phyloP scores from a whole-genome alignment of 2,113 vertebrate species.

The Mungos mungo region DNA sequence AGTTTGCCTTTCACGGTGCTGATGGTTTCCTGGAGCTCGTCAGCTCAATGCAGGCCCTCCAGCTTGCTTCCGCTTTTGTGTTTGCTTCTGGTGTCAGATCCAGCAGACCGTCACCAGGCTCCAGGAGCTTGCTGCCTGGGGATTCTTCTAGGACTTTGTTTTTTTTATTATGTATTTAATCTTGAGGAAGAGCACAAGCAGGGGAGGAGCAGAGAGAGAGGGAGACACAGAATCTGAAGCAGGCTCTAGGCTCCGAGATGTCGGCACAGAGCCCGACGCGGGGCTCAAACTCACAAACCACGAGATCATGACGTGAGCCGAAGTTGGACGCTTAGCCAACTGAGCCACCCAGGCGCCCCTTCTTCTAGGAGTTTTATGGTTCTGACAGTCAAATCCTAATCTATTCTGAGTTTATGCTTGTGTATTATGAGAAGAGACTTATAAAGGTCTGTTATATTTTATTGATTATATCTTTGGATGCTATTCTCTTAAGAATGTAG shows the following conservation, averaged over 20 bases:
- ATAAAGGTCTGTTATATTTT: background rate
- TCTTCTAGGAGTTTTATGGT: background rate
- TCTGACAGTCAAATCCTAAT: background rate
- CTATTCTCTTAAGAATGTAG: background rate
- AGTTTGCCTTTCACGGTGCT: background rate
- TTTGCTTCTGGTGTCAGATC: background rate
- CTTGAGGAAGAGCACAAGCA: too few species aligned
- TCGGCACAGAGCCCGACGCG: too few species aligned
- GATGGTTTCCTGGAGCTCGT: background rate
- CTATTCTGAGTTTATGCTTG: background rate
- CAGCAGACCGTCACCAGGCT: background rate
- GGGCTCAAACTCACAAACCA: too few species aligned
- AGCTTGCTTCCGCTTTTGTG: background rate
- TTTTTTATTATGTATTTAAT: too few species aligned
- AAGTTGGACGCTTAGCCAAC: too few species aligned
- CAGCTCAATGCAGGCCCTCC: background rate
- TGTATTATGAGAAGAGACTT: background rate
- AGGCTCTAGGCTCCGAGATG: too few species aligned
- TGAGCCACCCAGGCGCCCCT: background rate
- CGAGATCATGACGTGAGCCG: too few species aligned
- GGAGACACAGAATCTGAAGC: too few species aligned
- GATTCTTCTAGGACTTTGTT: background rate
- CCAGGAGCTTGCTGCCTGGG: background rate
- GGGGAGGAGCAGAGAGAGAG: too few species aligned
- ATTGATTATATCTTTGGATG: background rate